Base-by-base conservation (phyloP, 2,888 invertebrate genomes). In the Leptinotarsa peninsularis region DNA sequence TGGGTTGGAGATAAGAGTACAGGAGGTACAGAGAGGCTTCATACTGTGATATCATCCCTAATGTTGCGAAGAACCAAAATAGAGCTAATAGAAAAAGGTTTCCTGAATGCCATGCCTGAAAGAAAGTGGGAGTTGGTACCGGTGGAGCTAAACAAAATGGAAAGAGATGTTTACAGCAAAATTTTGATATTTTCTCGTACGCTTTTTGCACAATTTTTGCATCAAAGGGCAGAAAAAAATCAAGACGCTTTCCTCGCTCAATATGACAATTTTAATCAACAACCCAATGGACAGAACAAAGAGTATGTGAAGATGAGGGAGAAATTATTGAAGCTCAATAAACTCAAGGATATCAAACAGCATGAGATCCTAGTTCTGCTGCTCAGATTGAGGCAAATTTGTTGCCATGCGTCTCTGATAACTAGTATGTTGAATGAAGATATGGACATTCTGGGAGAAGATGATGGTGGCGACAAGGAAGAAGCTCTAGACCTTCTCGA, bases 31-130 rank as follows among this genome's bases (percentile, higher is more conserved):
- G 93, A 95, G 83, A 91, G 98, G 3, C 89, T 98, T n/a, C 93
- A 94, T 84, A 94, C 95, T 0, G 90, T 98, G 0, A 94, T 97
- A 89, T 95, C 96, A 75, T 92, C 94, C 5, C 85, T 99, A 1
- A 92, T 99, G 90, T 89, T 99, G 76, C 91, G 98, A 0, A 91
- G 99, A 63, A 98, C 98, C 0, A 99, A 99, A 88, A 89, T 88
- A 14, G 95, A 97, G 86, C 90, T 95, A 13, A 93, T 93, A 82
- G 88, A 89, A 67, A 88, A 89, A 14, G 95, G 95, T 0, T 89
- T 89, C 71, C 88, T 95, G 7, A 86, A 88, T 17, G 89, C 89
- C 74, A 89, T 96, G 75, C 95, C 96, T 0, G 86, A 90, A 5
- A 91, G 94, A 72, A 87, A 84, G 0, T 86, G 91, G 56, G 90